A percentile compares a stretch with the other conserved stretches of the same genome.
These are phyloP conservation scores for Rachycentron canadum DNA, from an alignment of 2,797 vertebrate species.

Conservation along the genomic window DNA sequence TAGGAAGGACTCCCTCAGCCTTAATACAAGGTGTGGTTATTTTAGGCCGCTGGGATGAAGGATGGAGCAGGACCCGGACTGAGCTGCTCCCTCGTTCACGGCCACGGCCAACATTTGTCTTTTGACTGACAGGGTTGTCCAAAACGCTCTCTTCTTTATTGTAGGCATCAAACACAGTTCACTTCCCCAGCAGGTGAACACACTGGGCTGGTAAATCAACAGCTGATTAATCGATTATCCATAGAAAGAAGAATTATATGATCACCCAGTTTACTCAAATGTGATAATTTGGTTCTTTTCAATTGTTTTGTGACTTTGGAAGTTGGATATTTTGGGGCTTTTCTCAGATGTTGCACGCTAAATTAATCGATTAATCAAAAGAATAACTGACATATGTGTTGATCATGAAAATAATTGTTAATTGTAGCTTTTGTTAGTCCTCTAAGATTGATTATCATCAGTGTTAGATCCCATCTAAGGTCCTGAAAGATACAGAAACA, in stretches of 20 bases:
- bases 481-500: background rate
- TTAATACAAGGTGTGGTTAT: slow-evolving; percentile 57
- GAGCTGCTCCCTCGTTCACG: slow-evolving; percentile 48
- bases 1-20: slow-evolving; percentile 63
- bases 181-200: slow-evolving; percentile 14
- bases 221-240: slow-evolving; percentile 1
- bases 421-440: background rate
- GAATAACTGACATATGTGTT: background rate
- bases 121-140: slow-evolving; percentile 48
- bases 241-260: background rate
- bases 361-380: background rate
- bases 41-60: slow-evolving; percentile 49
- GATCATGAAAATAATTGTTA: background rate
- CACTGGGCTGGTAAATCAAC: slow-evolving; percentile 10
- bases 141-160: slow-evolving; percentile 50
- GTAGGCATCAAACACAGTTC: slow-evolving; percentile 36
- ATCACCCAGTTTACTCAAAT: background rate
- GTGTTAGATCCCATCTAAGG: background rate
- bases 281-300: background rate
- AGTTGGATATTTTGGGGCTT: background rate
- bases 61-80: slow-evolving; percentile 36
- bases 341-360: background rate
- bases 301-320: background rate
- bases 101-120: slow-evolving; percentile 45
- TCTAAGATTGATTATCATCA: background rate